Base-by-base conservation (phyloP, 2,797 vertebrate species). In the Pantherophis alleghaniensis region DNA sequence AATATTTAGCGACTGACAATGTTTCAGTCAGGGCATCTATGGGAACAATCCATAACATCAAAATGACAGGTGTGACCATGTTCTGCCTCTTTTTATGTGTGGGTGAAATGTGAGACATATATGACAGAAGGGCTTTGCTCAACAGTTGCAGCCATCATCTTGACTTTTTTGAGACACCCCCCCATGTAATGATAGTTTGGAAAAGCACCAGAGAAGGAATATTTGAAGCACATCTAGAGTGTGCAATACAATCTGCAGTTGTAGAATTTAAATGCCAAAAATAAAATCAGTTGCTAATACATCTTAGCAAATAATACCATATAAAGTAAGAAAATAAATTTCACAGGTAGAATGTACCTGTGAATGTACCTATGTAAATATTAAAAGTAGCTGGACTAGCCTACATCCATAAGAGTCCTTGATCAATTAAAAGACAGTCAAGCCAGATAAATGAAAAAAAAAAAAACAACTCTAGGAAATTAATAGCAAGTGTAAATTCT, bases 231-330 rank as follows among this genome's bases (percentile, higher is more conserved):
- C 88, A 94, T 61, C 89, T 4, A 91, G 53, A 47, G 0, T 3
- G 14, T 51, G 42, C 0, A 0, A 66, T 90, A 89, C 14, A 6
- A 7, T 86, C 55, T 87, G 16, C 91, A 63, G 63, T 92, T 88
- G 63, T 61, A 7, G 28, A 94, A 93, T 92, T 42, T 94, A 90
- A 79, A 47, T 88, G 42, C 90, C 51, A 95, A 92, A 94, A 94
- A 90, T 26, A 37, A 89, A 90, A 94, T 89, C 92, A 91, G n/a
- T 86, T 86, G 86, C 22, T 95, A 86, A 93, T 22, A 24, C 90
- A 53, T 18, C n/a, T 94, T 92, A 95, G 90, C 47, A 94, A 92
- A 14, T 51, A 42, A 24, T 92, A 60, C 57, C 12, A 94, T 63
- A 37, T 90, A 91, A 61, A 61, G 93, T 86, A 94, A 16, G 37